Evolutionary conservation across 2,797 vertebrate genomes (phyloP).

Genomic region (Melanotaenia pygmaea): DNA sequence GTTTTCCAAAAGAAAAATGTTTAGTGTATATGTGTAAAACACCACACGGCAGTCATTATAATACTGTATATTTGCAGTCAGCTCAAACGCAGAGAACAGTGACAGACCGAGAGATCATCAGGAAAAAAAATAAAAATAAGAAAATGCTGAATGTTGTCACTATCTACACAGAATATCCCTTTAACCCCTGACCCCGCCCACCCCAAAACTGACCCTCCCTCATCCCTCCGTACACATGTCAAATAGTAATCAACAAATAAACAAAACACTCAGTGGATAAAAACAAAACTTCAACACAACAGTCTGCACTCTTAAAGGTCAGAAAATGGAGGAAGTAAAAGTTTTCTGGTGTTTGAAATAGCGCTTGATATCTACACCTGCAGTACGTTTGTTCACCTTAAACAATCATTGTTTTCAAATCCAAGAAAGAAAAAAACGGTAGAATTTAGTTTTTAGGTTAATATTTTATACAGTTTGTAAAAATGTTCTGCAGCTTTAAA

Average conservation of each 20-base stretch:
- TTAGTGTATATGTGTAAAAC: constrained; percentile 5
- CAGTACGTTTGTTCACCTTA: not conserved
- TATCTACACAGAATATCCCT: constrained; percentile 76
- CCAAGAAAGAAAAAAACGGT: not conserved
- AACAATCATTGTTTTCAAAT: not conserved
- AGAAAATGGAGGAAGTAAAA: constrained; percentile 26
- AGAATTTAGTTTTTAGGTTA: not conserved
- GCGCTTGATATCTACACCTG: constrained; percentile 43
- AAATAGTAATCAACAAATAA: constrained; percentile 73
- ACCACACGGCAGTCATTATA: constrained; percentile 62
- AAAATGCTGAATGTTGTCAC: constrained; percentile 56
- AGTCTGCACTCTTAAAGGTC: constrained; percentile 62
- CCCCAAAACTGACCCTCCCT: constrained; percentile 6
- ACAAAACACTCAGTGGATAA: constrained; percentile 71
- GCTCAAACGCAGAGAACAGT: constrained; percentile 80
- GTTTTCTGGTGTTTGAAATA: constrained; percentile 28
- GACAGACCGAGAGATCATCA: constrained; percentile 75
- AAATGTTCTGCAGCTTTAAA: constrained; percentile 34
- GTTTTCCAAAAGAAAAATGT: too few species aligned
- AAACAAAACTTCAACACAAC: constrained; percentile 75
- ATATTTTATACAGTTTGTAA: constrained; percentile 1
- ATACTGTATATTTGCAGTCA: constrained; percentile 82
- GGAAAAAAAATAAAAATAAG: constrained; percentile 52
- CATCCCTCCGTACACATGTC: constrained; percentile 52
- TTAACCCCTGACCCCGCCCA: constrained; percentile 40